Percentiles rank a stretch among this genome's conserved stretches.
Conservation (phyloP, 2,888 invertebrate species). For the Exocentrus adspersus region DNA sequence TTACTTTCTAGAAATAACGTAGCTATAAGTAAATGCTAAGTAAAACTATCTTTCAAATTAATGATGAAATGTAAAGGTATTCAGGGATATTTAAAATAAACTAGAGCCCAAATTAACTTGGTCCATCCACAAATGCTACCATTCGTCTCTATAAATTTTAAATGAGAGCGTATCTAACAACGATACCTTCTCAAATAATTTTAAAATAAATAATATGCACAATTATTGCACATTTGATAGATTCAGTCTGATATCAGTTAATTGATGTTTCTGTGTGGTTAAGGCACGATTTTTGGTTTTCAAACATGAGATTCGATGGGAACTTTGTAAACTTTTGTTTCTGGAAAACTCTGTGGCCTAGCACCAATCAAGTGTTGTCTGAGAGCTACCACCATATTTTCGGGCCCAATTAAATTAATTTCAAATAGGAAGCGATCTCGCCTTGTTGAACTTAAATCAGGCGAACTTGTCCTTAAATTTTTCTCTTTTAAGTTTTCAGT, state of each 20-base stretch:
- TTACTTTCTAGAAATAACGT: no score
- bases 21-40: no score
- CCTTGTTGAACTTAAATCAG: slow-evolving; percentile 66
- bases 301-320: slow-evolving; percentile 71
- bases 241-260: slow-evolving; percentile 39
- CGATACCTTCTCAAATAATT: slow-evolving; percentile 29
- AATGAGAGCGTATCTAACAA: slow-evolving; percentile 12
- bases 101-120: no score
- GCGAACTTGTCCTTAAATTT: slow-evolving; percentile 71
- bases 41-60: no score
- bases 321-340: slow-evolving; percentile 67
- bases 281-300: slow-evolving; percentile 39
- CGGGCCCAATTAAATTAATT: slow-evolving; percentile 66
- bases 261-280: slow-evolving; percentile 21
- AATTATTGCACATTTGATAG: slow-evolving; percentile 47
- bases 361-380: slow-evolving; percentile 64
- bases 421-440: slow-evolving; percentile 65
- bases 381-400: slow-evolving; percentile 65
- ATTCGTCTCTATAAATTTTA: slow-evolving; percentile 29
- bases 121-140: no score
- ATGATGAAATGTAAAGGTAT: no score
- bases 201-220: slow-evolving; percentile 42
- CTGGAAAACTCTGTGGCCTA: slow-evolving; percentile 67
- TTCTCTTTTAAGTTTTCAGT: slow-evolving; percentile 64
- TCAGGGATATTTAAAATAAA: no score